Evolutionary conservation across 2,888 invertebrate species (phyloP).

Genomic region (Geotrupes spiniger): DNA sequence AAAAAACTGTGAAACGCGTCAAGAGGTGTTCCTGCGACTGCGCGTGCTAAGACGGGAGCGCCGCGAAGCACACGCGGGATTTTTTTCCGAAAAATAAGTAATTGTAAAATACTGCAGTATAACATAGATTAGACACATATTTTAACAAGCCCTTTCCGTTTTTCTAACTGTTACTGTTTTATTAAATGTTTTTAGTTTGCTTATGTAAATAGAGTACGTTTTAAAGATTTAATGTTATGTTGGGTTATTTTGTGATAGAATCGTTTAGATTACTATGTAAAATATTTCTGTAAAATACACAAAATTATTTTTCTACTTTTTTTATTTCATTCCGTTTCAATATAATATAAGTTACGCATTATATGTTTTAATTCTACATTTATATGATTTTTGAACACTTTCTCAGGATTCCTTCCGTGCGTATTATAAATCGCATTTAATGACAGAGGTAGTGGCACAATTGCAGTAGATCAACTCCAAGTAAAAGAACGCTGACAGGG

Average conservation of each 20-base stretch:
- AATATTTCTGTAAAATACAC: conserved; percentile 20
- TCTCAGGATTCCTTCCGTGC: too few species aligned
- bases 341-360: too few species aligned
- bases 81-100: not conserved
- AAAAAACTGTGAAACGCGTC: conserved; percentile 62
- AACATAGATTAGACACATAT: not conserved
- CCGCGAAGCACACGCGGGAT: conserved; percentile 1
- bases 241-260: conserved; percentile 22
- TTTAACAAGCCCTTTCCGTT: conserved; percentile 12
- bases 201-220: conserved; percentile 5
- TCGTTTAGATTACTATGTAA: conserved; percentile 16
- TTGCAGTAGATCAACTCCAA: too few species aligned
- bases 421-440: too few species aligned
- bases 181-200: not conserved
- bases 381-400: too few species aligned
- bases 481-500: too few species aligned
- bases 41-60: conserved; percentile 55
- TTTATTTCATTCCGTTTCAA: conserved; percentile 1
- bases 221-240: conserved; percentile 7
- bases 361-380: too few species aligned
- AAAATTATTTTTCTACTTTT: conserved; percentile 20
- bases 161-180: not conserved
- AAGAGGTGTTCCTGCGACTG: conserved; percentile 77
- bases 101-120: too few species aligned
- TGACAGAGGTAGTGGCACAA: too few species aligned